Base-by-base conservation (phyloP, 2,888 invertebrate genomes). In the Hemicrepidius hirtus region DNA sequence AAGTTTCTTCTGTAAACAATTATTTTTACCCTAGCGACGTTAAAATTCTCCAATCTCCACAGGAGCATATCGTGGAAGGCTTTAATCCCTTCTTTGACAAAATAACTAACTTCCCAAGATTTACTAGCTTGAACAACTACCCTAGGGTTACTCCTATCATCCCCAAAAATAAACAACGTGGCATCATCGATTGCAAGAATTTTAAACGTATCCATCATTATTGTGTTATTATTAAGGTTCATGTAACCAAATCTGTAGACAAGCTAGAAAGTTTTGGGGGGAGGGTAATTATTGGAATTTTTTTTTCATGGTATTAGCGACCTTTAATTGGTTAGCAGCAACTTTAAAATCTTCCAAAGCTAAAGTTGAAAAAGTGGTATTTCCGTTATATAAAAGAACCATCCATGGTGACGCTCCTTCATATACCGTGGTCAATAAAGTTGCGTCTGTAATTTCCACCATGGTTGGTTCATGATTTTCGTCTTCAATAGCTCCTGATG, bases 201-300 rank as follows among this genome's bases (percentile, higher is more conserved):
- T 32, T 28, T 35, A 9, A 55, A 55, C 16, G n/a, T 35, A 28
- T 24, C 9, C n/a, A 28, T 1, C 7, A 13, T 55, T 55, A 55
- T 35, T 9, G 28, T 9, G 16, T 35, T 55, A 2, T 28, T 28
- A 3, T 28, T 20, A 32, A 18, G 7, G 24, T 55, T 28, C 10
- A 55, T 28, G 16, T 55, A 55, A 24, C 55, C 55, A 55, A 55
- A 55, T 32, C 16, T 35, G 12, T 55, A 55, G 7, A 55, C 20
- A 13, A 55, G 28, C 55, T 55, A 24, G 20, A 46, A 46, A 18
- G 16, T 55, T 50, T n/a, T n/a, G n/a, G n/a, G n/a, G n/a, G n/a
- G n/a, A n/a, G n/a, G n/a, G n/a, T n/a, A n/a, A n/a, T n/a, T n/a
- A n/a, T n/a, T n/a, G n/a, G n/a, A n/a, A n/a, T n/a, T n/a, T n/a